Base-by-base conservation (phyloP, 2,113 vertebrate species). In the Cyanistes caeruleus region DNA sequence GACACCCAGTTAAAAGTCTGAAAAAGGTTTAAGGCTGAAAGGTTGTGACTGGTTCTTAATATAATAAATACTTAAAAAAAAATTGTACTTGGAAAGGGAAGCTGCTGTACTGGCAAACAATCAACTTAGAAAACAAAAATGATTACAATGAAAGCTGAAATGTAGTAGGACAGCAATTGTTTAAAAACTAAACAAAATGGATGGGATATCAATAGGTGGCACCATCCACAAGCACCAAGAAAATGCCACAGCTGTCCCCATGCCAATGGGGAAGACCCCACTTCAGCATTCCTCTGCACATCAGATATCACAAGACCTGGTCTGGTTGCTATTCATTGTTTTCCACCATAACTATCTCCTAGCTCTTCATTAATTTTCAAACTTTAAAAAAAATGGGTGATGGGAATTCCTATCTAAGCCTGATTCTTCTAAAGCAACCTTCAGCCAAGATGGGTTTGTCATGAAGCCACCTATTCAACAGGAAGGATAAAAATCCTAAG, bases 201-300 rank as follows among this genome's bases (percentile, higher is more conserved):
- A 14, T 23, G 16, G 30, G 68, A 22, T 43, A 69, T 88, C 97
- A 90, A 89, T 44, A 97, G 96, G 88, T 96, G 96, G 95, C 96
- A 96, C 78, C 90, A 96, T 11, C 64, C 25, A 58, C 84, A 81
- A 96, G 69, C 56, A 72, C n/a, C 90, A 86, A n/a, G 35, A 43
- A 75, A 80, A 59, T 19, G 52, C 33, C 79, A 82, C 0, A 0
- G 70, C 41, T 89, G 63, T 55, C 56, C 79, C 55, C 24, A 5
- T 5, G 21, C 30, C 68, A 87, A 11, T 0, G 1, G 10, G 56
- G 35, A 8, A 25, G 35, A 72, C 8, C 28, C 44, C 68, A 68
- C 39, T 41, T 46, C 80, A 67, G 53, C 67, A 65, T 4, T 69
- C 35, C 81, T 55, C 74, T 33, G 10, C 12, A 21, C 10, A 19